phyloP scores from a whole-genome alignment of 2,888 invertebrate species.

The Epirrhoe tristata region DNA sequence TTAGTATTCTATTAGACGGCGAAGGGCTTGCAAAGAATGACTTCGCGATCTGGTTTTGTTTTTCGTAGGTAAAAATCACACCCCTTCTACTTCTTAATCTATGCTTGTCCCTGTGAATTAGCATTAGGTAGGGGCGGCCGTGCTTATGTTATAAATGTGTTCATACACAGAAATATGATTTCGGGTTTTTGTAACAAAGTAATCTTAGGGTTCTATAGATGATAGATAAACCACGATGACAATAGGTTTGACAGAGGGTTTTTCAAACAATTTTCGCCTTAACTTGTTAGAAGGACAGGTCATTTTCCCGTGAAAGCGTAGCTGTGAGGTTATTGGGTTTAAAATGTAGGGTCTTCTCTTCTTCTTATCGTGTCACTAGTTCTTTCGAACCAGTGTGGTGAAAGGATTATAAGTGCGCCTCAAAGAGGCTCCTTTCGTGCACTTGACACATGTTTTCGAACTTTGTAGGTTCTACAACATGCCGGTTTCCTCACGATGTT shows the following conservation, averaged over 20 bases:
- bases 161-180: conserved; percentile 47
- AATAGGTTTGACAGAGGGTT: conserved; percentile 6
- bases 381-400: too few species aligned
- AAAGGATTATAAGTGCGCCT: too few species aligned
- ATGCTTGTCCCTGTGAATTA: conserved; percentile 59
- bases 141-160: conserved; percentile 71
- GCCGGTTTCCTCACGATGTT: too few species aligned
- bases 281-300: background rate
- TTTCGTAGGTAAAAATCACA: conserved; percentile 1
- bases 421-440: too few species aligned
- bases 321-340: too few species aligned
- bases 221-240: conserved; percentile 19
- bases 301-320: background rate
- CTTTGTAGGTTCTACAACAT: too few species aligned
- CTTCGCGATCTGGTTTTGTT: too few species aligned
- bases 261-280: background rate
- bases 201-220: conserved; percentile 24
- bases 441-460: too few species aligned
- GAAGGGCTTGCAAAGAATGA: too few species aligned
- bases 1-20: too few species aligned
- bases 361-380: too few species aligned
- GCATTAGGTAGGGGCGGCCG: conserved; percentile 57
- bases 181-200: conserved; percentile 30
- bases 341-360: too few species aligned
- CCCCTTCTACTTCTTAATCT: conserved; percentile 55